phyloP scores from a whole-genome alignment of 2,888 invertebrate genomes.

The Catocala nupta region DNA sequence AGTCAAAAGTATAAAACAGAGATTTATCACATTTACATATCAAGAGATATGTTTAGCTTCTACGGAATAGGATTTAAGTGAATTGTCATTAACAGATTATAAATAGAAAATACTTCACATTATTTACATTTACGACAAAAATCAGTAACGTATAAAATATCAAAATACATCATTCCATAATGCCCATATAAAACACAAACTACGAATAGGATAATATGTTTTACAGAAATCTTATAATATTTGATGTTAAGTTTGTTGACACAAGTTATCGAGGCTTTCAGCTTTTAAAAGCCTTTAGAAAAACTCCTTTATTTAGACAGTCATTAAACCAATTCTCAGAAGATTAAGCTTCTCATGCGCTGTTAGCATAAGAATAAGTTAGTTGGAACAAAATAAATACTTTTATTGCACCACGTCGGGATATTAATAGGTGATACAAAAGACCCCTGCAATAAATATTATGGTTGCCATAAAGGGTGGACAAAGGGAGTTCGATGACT shows the following conservation, averaged over 20 bases:
- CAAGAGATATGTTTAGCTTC: too few relatives aligned
- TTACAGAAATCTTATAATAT: too few relatives aligned
- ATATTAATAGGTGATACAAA: constrained; percentile 45
- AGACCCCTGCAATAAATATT: constrained; percentile 68
- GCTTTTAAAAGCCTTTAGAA: constrained; percentile 15
- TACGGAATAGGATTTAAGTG: too few relatives aligned
- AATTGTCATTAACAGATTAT: too few relatives aligned
- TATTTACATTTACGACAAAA: too few relatives aligned
- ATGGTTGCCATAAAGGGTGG: constrained; percentile 76
- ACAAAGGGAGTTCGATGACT: constrained; percentile 84
- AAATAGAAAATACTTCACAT: too few relatives aligned
- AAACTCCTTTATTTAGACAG: constrained; percentile 15
- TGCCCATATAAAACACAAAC: too few relatives aligned
- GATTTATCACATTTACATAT: too few relatives aligned
- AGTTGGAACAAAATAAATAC: constrained; percentile 27
- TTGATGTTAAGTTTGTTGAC: not conserved
- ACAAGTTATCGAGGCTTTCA: not conserved
- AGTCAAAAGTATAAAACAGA: too few relatives aligned
- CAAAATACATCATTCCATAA: too few relatives aligned
- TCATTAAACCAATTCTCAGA: constrained; percentile 29
- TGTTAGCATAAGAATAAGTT: constrained; percentile 36
- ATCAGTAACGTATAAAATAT: too few relatives aligned
- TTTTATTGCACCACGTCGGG: constrained; percentile 11
- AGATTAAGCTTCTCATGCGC: constrained; percentile 21
- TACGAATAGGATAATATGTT: too few relatives aligned